Conservation (phyloP, 2,113 vertebrate genomes). For the Sciurus niger region DNA sequence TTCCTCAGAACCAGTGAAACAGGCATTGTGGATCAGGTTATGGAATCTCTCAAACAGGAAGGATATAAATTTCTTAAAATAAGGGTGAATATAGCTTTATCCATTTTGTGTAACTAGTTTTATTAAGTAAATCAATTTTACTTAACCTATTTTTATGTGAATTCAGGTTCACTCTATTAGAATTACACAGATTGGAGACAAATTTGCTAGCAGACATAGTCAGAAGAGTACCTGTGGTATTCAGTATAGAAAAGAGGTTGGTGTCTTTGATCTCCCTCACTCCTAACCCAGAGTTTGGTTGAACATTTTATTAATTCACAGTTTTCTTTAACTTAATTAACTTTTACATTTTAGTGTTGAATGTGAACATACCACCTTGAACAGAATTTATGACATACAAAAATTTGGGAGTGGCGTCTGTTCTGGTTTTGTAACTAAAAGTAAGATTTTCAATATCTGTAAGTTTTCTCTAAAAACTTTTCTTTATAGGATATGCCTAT, state of each 20-base stretch:
- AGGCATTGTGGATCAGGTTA: conserved; percentile 99
- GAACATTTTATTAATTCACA: conserved; percentile 44
- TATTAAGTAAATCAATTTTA: not conserved
- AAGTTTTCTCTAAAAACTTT: conserved; percentile 44
- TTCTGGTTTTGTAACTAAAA: not conserved
- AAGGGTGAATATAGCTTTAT: conserved; percentile 90
- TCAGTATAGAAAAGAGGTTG: conserved; percentile 99
- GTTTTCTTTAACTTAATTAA: conserved; percentile 32
- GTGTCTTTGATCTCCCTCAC: not conserved
- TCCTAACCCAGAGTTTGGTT: not conserved
- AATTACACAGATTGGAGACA: conserved; percentile 99
- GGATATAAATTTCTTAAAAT: conserved; percentile 99
- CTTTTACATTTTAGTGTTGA: conserved; percentile 32
- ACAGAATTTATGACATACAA: conserved; percentile 37
- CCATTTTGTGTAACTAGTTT: not conserved
- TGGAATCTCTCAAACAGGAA: conserved; percentile 99
- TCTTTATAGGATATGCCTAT: conserved; percentile 97
- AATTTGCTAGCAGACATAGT: conserved; percentile 98
- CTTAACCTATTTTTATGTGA: conserved; percentile 66
- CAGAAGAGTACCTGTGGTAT: conserved; percentile 99
- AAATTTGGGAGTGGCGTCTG: not conserved
- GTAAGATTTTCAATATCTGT: not conserved
- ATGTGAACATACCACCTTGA: not conserved
- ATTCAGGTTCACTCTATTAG: conserved; percentile 96
- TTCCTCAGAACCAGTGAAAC: conserved; percentile 98